These are phyloP conservation scores for Leguminivora glycinivorella DNA, from an alignment of 1,140 invertebrate species.

Conservation along the genomic window DNA sequence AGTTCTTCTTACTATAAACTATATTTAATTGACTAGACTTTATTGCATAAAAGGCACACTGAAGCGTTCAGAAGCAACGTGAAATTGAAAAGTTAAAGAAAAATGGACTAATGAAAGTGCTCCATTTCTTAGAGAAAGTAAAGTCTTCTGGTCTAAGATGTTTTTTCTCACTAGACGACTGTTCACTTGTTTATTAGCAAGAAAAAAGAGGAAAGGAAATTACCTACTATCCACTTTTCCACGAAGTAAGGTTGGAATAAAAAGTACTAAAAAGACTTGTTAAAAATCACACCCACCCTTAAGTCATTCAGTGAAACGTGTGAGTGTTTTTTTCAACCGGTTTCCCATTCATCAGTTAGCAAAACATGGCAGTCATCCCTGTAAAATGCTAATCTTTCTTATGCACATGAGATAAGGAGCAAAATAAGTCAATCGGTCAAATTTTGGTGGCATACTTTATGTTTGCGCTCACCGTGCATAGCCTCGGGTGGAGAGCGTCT, in stretches of 20 bases:
- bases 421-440: background rate
- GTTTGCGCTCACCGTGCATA: constrained; percentile 16
- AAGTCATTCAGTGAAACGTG: constrained; percentile 25
- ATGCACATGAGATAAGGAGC: background rate
- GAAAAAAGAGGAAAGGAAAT: background rate
- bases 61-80: constrained; percentile 7
- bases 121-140: background rate
- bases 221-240: background rate
- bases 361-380: background rate
- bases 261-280: constrained; percentile 11
- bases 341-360: constrained; percentile 17
- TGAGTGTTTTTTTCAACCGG: constrained; percentile 22
- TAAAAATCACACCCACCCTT: constrained; percentile 19
- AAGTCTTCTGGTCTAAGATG: background rate
- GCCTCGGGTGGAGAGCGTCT: constrained; percentile 38
- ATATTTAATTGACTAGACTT: background rate
- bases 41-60: background rate
- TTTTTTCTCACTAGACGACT: background rate
- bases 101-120: background rate
- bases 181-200: background rate
- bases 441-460: constrained; percentile 35
- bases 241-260: background rate
- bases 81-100: constrained; percentile 12
- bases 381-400: background rate
- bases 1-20: background rate